A percentile compares a stretch with the other conserved stretches of the same genome.
These are phyloP conservation scores for Urocitellus parryii DNA, from an alignment of 2,113 vertebrate genomes.

Conservation along the genomic window DNA sequence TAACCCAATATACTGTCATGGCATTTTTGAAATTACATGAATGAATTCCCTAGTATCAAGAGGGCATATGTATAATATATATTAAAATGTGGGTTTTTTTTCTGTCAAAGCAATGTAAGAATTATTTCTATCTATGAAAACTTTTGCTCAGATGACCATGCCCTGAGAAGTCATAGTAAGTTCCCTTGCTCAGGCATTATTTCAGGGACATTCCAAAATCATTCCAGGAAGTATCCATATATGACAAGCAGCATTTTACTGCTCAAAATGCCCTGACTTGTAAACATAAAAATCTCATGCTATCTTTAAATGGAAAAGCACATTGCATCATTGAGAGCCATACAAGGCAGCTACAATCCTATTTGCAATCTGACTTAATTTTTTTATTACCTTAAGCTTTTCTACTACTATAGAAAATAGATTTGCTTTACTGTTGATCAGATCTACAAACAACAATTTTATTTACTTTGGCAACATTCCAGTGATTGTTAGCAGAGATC, in stretches of 20 bases:
- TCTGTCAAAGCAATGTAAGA: neutral
- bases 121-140: neutral
- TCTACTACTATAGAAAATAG: neutral
- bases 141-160: neutral
- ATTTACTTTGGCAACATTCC: conserved; percentile 24
- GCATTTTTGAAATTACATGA: neutral
- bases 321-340: neutral
- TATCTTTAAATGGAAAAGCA: neutral
- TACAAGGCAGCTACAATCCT: neutral
- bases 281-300: neutral
- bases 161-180: neutral
- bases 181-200: neutral
- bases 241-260: neutral
- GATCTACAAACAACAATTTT: neutral
- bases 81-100: neutral
- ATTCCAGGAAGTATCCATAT: neutral
- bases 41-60: neutral
- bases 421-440: neutral
- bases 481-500: neutral
- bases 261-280: neutral
- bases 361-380: neutral
- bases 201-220: neutral
- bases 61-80: neutral
- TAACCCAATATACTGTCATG: neutral
- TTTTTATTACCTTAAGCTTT: neutral